Conservation (phyloP, 2,888 invertebrate species). For the Meteorus colon region DNA sequence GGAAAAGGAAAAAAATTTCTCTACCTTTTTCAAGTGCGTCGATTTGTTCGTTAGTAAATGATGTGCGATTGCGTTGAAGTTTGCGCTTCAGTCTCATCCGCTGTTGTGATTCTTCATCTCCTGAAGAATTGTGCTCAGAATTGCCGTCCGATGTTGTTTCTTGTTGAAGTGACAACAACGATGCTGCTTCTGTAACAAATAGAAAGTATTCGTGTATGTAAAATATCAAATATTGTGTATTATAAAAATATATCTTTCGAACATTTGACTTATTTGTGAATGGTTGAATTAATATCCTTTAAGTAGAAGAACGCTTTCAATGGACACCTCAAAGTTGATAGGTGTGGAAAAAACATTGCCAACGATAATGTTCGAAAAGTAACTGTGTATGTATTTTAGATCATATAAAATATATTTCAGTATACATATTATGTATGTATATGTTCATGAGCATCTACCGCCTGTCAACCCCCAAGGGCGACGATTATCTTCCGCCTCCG, state of each 20-base stretch:
- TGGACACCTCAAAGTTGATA: neutral
- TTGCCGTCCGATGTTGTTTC: slow-evolving; percentile 91
- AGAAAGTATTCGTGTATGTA: slow-evolving; percentile 37
- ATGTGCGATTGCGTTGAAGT: slow-evolving; percentile 96
- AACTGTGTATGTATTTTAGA: neutral
- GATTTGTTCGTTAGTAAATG: slow-evolving; percentile 98
- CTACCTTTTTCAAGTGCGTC: slow-evolving; percentile 98
- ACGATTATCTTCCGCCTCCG: slow-evolving; percentile 78
- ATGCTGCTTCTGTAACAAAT: slow-evolving; percentile 68
- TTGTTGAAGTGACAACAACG: slow-evolving; percentile 74
- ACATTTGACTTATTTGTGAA: neutral
- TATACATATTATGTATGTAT: slow-evolving; percentile 46
- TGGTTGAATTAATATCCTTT: neutral
- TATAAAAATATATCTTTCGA: neutral
- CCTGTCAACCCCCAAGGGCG: slow-evolving; percentile 45
- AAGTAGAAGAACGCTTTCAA: neutral
- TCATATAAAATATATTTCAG: neutral
- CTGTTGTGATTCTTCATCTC: slow-evolving; percentile 93
- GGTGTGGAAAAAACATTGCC: neutral
- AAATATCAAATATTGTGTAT: slow-evolving; percentile 45
- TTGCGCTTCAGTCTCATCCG: slow-evolving; percentile 95
- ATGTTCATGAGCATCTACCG: slow-evolving; percentile 31
- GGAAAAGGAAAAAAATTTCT: slow-evolving; percentile 41
- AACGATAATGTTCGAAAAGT: neutral
- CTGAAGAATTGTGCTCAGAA: slow-evolving; percentile 92